Evolutionary conservation across 2,113 vertebrate genomes (phyloP).

Genomic region (Pseudois nayaur): DNA sequence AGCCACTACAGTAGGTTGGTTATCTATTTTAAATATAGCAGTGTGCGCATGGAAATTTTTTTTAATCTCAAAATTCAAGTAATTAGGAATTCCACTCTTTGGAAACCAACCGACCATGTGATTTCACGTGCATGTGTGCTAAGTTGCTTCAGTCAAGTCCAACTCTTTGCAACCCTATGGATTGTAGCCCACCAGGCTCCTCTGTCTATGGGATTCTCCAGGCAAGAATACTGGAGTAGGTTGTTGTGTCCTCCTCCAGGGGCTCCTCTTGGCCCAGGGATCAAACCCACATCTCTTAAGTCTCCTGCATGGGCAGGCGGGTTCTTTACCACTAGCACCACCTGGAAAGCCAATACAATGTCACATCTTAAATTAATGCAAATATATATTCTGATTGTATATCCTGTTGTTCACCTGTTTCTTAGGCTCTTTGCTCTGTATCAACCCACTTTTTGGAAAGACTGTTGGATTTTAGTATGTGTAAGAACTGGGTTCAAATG

Average conservation of each 20-base stretch:
- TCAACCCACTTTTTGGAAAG: not conserved
- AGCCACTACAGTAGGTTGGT: not conserved
- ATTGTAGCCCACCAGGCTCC: not conserved
- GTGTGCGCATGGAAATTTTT: not conserved
- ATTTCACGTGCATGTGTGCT: not conserved
- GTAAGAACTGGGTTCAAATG: not conserved
- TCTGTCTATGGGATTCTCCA: not conserved
- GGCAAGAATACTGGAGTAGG: not conserved
- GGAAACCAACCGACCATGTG: not conserved
- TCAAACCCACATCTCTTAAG: not conserved
- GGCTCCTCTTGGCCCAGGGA: not conserved
- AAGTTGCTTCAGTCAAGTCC: not conserved
- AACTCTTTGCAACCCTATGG: not conserved
- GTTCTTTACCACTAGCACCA: not conserved
- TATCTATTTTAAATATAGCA: not conserved
- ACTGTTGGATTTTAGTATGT: not conserved
- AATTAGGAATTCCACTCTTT: conserved; percentile 19
- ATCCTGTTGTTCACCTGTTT: not conserved
- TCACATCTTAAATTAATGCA: not conserved
- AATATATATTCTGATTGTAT: not conserved
- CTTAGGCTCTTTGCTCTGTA: not conserved
- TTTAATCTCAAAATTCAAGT: conserved; percentile 43
- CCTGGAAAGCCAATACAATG: not conserved
- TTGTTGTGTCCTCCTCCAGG: not conserved
- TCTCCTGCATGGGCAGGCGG: not conserved